These are phyloP conservation scores for Heteractis magnifica DNA, from an alignment of 92 coral and sea anemone species.

Conservation along the genomic window DNA sequence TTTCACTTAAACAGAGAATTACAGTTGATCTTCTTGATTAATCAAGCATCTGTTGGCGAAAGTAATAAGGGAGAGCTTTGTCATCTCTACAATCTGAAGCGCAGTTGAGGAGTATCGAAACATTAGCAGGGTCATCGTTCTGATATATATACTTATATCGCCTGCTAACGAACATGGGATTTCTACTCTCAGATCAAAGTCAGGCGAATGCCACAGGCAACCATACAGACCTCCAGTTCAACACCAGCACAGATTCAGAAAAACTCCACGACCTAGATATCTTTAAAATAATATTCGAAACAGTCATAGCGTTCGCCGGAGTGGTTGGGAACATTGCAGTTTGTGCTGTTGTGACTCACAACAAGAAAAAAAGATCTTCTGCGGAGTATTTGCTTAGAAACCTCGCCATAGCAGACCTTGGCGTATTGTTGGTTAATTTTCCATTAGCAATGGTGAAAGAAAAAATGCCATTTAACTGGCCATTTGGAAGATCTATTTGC, in stretches of 20 bases:
- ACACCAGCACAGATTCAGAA: not conserved
- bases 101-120: too few species aligned
- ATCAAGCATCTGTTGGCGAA: too few species aligned
- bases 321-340: conserved; percentile 52
- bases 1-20: too few species aligned
- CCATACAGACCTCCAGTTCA: not conserved
- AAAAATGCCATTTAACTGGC: conserved; percentile 50
- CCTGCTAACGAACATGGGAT: not conserved
- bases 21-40: too few species aligned
- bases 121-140: too few species aligned
- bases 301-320: conserved; percentile 35
- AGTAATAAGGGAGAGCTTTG: too few species aligned
- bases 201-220: not conserved
- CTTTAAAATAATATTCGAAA: conserved; percentile 19
- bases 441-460: conserved; percentile 36
- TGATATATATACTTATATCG: too few species aligned
- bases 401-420: conserved; percentile 55
- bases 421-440: conserved; percentile 34
- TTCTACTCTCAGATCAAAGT: not conserved
- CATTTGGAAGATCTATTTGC: conserved; percentile 43
- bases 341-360: conserved; percentile 25
- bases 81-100: too few species aligned
- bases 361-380: conserved; percentile 26
- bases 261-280: not conserved
- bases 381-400: conserved; percentile 38